These are phyloP conservation scores for Synodontis membranacea DNA, from an alignment of 2,113 vertebrate species.

Conservation along the genomic window DNA sequence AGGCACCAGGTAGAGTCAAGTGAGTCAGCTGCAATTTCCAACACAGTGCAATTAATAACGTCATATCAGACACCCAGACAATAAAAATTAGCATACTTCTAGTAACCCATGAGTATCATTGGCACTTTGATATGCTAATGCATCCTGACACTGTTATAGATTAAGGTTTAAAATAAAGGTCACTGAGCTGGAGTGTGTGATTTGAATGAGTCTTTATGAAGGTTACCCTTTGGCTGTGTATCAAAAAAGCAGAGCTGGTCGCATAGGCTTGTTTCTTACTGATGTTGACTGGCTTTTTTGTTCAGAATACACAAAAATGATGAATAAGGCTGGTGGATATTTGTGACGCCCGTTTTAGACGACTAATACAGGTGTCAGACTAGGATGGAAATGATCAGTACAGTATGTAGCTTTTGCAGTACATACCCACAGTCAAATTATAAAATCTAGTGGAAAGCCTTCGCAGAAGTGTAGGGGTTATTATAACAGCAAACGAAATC, in stretches of 20 bases:
- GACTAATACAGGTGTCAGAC: not conserved
- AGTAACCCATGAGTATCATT: slow-evolving; percentile 1
- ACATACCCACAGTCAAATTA: not conserved
- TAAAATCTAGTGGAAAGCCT: not conserved
- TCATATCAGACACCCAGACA: not conserved
- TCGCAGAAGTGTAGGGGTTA: not conserved
- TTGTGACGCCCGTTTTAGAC: not conserved
- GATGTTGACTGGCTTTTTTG: slow-evolving; percentile 19
- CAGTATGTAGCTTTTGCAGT: not conserved
- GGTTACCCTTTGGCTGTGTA: not conserved
- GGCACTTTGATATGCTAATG: slow-evolving; percentile 20
- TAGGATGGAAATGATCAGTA: not conserved
- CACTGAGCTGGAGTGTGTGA: slow-evolving; percentile 14
- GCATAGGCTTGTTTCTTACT: not conserved
- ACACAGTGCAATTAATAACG: not conserved
- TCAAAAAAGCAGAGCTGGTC: not conserved
- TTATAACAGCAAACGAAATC: not conserved
- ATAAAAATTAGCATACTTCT: slow-evolving; percentile 3
- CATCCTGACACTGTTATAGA: slow-evolving; percentile 17
- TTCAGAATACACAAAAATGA: not conserved
- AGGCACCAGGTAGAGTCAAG: not conserved
- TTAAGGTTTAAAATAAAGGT: slow-evolving; percentile 29
- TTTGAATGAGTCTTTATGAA: not conserved
- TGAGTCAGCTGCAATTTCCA: not conserved
- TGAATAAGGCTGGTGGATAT: not conserved